These are phyloP conservation scores for Oncorhynchus tshawytscha DNA, from an alignment of 2,113 vertebrate genomes.

Conservation along the genomic window DNA sequence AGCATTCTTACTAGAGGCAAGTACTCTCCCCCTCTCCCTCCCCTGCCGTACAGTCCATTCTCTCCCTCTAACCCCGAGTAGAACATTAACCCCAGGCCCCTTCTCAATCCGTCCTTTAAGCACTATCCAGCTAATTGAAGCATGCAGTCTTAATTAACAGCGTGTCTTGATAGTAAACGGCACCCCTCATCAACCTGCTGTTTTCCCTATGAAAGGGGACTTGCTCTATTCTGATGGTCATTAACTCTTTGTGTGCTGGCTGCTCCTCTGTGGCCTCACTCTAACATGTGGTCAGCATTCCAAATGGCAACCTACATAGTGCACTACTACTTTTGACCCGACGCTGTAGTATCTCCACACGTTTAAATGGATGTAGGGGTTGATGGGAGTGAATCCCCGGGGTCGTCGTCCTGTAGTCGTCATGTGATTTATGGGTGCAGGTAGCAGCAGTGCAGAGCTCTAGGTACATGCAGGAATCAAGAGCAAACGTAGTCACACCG, in stretches of 20 bases:
- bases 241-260: slow-evolving; percentile 21
- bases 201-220: slow-evolving; percentile 9
- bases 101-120: slow-evolving; percentile 23
- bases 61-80: slow-evolving; percentile 27
- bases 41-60: background rate
- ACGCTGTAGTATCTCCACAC: background rate
- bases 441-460: slow-evolving; percentile 10
- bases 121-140: slow-evolving; percentile 36
- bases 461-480: slow-evolving; percentile 9
- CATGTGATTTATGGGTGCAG: slow-evolving; percentile 4
- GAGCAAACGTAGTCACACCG: slow-evolving; percentile 3
- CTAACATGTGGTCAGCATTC: no score
- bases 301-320: no score
- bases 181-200: slow-evolving; percentile 27
- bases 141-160: slow-evolving; percentile 44
- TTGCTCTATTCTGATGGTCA: slow-evolving; percentile 16
- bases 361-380: background rate
- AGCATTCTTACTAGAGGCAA: slow-evolving; percentile 18
- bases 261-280: background rate
- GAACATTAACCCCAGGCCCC: slow-evolving; percentile 25
- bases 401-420: background rate
- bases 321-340: background rate
- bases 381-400: background rate
- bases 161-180: slow-evolving; percentile 32
- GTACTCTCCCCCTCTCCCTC: background rate